These are phyloP conservation scores for Lichenostomus cassidix DNA, from an alignment of 2,113 vertebrate species.

Conservation along the genomic window DNA sequence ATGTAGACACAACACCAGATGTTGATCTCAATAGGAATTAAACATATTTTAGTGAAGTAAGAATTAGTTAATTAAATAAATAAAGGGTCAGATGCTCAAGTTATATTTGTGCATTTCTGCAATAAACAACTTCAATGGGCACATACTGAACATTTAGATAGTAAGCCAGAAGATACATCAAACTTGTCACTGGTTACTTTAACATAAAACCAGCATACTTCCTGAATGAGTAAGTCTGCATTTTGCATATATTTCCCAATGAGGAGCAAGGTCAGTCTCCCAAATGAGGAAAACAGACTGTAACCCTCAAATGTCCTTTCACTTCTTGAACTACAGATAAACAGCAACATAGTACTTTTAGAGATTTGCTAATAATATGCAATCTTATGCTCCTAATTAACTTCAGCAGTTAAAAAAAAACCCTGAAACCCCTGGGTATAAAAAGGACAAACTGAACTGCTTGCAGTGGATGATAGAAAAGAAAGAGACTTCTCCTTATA, in stretches of 20 bases:
- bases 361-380: neutral
- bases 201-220: neutral
- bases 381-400: neutral
- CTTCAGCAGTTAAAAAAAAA: neutral
- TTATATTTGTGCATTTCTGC: neutral
- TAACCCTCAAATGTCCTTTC: neutral
- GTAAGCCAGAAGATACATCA: neutral
- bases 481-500: neutral
- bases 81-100: neutral
- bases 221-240: neutral
- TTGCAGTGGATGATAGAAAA: neutral
- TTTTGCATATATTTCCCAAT: neutral
- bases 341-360: neutral
- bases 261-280: neutral
- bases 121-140: neutral
- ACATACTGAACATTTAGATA: neutral
- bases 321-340: neutral
- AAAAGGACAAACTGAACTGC: neutral
- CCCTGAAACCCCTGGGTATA: neutral
- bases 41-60: neutral
- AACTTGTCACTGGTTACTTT: neutral
- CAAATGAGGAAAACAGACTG: neutral
- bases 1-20: neutral
- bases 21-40: neutral
- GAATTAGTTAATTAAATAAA: neutral